phyloP scores from a whole-genome alignment of 1,140 invertebrate species.

The Scaptomyza graminum region DNA sequence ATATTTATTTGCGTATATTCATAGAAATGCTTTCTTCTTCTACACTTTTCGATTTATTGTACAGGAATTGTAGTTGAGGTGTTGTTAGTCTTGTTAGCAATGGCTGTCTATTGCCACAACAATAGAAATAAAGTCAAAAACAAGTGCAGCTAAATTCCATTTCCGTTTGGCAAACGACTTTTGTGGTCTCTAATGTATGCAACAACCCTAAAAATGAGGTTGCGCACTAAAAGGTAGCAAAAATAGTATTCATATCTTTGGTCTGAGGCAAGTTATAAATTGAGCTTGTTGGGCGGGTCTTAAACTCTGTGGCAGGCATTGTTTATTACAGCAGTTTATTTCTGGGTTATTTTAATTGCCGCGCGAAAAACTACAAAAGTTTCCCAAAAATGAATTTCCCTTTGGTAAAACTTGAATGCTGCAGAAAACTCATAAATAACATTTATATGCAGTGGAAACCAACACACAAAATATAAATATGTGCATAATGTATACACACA shows the following conservation, averaged over 20 bases:
- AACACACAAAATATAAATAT: slow-evolving; percentile 51
- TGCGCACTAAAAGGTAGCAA: not conserved
- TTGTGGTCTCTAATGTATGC: slow-evolving; percentile 19
- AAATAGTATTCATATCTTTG: no score
- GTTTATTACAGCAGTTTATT: slow-evolving; percentile 48
- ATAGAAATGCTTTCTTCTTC: slow-evolving; percentile 11
- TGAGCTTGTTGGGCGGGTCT: not conserved
- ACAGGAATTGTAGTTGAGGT: slow-evolving; percentile 1
- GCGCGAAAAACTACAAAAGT: slow-evolving; percentile 39
- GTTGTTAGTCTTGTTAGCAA: slow-evolving; percentile 6
- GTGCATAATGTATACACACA: slow-evolving; percentile 1
- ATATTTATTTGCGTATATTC: slow-evolving; percentile 6
- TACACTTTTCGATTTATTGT: slow-evolving; percentile 20
- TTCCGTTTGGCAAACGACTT: slow-evolving; percentile 19
- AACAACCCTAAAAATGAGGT: slow-evolving; percentile 8
- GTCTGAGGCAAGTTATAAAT: not conserved
- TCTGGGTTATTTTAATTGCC: slow-evolving; percentile 54
- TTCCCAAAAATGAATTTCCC: not conserved
- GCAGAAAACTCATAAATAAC: slow-evolving; percentile 79
- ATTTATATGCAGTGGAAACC: slow-evolving; percentile 62
- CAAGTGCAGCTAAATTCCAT: slow-evolving; percentile 25
- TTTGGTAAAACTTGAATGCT: slow-evolving; percentile 44
- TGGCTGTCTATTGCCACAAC: not conserved
- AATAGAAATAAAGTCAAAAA: not conserved
- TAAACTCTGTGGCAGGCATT: slow-evolving; percentile 11